These are phyloP conservation scores for Dryobates pubescens DNA, from an alignment of 2,797 vertebrate genomes.

Conservation along the genomic window DNA sequence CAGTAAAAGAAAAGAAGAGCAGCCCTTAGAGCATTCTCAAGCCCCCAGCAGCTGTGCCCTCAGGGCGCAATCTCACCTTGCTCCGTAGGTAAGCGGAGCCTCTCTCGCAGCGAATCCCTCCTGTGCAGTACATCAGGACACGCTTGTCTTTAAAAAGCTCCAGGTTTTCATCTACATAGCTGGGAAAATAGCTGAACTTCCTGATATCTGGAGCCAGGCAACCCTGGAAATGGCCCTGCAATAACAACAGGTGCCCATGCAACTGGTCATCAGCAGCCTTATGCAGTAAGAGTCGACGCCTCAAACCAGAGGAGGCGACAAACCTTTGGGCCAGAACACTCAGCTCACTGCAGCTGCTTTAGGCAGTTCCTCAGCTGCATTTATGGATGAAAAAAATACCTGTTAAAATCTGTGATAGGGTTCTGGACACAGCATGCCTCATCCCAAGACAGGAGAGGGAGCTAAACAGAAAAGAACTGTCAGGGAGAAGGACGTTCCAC, in stretches of 20 bases:
- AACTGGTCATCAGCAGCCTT: background rate
- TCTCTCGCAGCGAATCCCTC: slow-evolving; percentile 95
- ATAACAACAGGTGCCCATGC: background rate
- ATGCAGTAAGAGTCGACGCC: background rate
- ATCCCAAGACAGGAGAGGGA: background rate
- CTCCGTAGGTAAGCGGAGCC: slow-evolving; percentile 94
- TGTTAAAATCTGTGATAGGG: background rate
- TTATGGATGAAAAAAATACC: background rate
- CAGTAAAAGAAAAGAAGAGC: background rate
- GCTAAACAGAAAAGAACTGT: background rate
- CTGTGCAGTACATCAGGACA: slow-evolving; percentile 98
- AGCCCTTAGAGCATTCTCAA: background rate
- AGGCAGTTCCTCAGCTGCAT: background rate
- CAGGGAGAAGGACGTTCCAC: background rate
- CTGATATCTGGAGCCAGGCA: slow-evolving; percentile 96
- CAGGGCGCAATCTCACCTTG: slow-evolving; percentile 80
- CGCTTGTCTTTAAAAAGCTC: slow-evolving; percentile 91
- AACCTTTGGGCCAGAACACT: background rate
- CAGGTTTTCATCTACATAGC: slow-evolving; percentile 92
- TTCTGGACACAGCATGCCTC: background rate
- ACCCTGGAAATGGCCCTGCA: slow-evolving; percentile 89
- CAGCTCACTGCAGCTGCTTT: background rate
- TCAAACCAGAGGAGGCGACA: background rate
- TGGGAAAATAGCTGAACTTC: slow-evolving; percentile 99
- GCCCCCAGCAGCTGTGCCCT: rapidly evolving